Evolutionary conservation across 2,888 invertebrate genomes (phyloP), one percentile per base, ranked within the genome.

Genomic region (Drosophila anomalata): DNA sequence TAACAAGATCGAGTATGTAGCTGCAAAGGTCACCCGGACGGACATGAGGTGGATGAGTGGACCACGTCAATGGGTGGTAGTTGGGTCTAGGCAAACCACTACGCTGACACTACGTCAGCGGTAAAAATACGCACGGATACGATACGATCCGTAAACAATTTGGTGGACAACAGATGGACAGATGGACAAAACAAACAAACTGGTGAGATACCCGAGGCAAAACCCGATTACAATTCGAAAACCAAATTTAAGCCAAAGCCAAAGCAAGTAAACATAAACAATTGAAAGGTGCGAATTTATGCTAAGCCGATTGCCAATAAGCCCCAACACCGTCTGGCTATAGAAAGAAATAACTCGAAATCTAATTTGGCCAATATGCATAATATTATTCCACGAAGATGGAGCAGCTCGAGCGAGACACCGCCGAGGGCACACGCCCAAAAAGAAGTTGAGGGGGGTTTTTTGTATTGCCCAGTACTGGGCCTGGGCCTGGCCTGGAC

Each of bases 71-170:
- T 69, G 61, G 57, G 59, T 72, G 57, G 75, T 77, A 87, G 90
- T 89, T 89, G 85, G 89, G 90, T 89, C 89, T 89, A 89, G 89
- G 89, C 70, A 76, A 89, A 89, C 90, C 83, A 87, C 77, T 79
- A 70, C 46, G 46, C 31, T 22, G 57, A 24, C 48, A 26, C 47
- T 57, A 61, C 73, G 81, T 73, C 84, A 75, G 80, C 79, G 63
- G 65, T 66, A 71, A 66, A 78, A 78, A 78, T 68, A 78, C 51
- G 56, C 61, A 52, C 47, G 65, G 50, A 65, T 41, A 39, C 39
- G 65, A 46, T 31, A 14, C 61, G 48, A 26, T 39, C 48, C 36
- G 24, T 31, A 48, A 29, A 46, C 20, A 39, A 7, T 24, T n/a
- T 12, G 2, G 9, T 9, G 29, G 29, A 8, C 9, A 54, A 54